Evolutionary conservation across 1,140 invertebrate species (phyloP).

Genomic region (Cecropterus lyciades): DNA sequence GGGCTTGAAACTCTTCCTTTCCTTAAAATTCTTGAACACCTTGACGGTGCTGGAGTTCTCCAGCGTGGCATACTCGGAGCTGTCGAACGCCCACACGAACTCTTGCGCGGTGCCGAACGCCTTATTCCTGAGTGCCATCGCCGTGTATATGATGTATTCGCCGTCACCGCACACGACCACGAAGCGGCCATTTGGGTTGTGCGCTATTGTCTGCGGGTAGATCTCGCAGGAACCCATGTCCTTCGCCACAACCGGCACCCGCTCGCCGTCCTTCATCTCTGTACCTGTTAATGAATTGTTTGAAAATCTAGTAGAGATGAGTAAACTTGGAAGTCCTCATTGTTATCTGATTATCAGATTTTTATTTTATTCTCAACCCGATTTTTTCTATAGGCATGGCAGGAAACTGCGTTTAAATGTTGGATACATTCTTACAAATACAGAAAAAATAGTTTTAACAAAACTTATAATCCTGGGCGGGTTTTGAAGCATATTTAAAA

Average conservation of each 20-base stretch:
- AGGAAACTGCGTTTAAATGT: no score
- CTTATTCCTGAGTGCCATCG: slow-evolving; percentile 99
- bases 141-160: slow-evolving; percentile 99
- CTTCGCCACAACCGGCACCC: slow-evolving; percentile 96
- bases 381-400: no score
- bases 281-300: slow-evolving; percentile 64
- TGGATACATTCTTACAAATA: no score
- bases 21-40: slow-evolving; percentile 99
- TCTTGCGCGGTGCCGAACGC: slow-evolving; percentile 99
- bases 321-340: no score
- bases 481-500: no score
- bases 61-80: slow-evolving; percentile 96
- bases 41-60: slow-evolving; percentile 96
- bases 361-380: no score
- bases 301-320: not conserved
- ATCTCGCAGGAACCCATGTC: slow-evolving; percentile 99
- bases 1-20: slow-evolving; percentile 97
- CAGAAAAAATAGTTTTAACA: no score
- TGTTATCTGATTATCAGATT: no score
- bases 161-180: slow-evolving; percentile 99
- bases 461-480: no score
- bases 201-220: slow-evolving; percentile 98
- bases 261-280: slow-evolving; percentile 95
- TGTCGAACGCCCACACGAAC: slow-evolving; percentile 99
- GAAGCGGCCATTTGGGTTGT: slow-evolving; percentile 99